Percentiles rank a stretch among this genome's conserved stretches.
These are phyloP conservation scores for Trichonephila clavipes DNA, from an alignment of 1,140 invertebrate genomes.

Conservation along the genomic window DNA sequence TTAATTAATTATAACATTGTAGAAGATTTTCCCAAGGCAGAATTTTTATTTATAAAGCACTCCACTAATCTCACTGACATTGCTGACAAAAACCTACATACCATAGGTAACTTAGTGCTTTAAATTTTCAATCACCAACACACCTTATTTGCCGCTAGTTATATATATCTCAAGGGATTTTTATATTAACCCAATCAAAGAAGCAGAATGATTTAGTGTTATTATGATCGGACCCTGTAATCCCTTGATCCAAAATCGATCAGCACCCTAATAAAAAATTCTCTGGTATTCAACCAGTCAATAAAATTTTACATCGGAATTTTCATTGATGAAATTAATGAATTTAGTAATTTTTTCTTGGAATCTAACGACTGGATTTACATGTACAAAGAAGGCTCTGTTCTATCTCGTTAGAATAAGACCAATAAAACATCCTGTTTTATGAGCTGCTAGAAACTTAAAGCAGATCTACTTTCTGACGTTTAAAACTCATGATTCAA, in stretches of 20 bases:
- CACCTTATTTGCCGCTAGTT: background rate
- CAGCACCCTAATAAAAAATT: background rate
- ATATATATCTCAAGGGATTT: background rate
- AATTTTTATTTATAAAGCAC: too few relatives aligned
- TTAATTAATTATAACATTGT: too few relatives aligned
- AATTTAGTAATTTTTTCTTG: background rate
- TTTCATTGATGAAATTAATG: background rate
- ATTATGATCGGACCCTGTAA: background rate
- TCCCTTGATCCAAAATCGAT: background rate
- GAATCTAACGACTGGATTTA: background rate
- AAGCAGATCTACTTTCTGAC: background rate
- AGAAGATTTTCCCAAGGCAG: too few relatives aligned
- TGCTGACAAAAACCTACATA: too few relatives aligned
- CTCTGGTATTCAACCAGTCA: background rate
- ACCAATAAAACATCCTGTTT: background rate
- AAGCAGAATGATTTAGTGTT: background rate
- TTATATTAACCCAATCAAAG: background rate
- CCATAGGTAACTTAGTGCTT: too few relatives aligned
- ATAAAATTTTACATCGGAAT: slow-evolving; percentile 30
- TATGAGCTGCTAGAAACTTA: slow-evolving; percentile 15
- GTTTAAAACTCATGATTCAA: slow-evolving; percentile 1
- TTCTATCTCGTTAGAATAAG: background rate
- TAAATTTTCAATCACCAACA: background rate
- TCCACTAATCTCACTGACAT: too few relatives aligned
- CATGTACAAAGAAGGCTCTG: slow-evolving; percentile 15